These are phyloP conservation scores for Cirrhinus mrigala DNA, from an alignment of 2,797 vertebrate genomes.

Conservation along the genomic window DNA sequence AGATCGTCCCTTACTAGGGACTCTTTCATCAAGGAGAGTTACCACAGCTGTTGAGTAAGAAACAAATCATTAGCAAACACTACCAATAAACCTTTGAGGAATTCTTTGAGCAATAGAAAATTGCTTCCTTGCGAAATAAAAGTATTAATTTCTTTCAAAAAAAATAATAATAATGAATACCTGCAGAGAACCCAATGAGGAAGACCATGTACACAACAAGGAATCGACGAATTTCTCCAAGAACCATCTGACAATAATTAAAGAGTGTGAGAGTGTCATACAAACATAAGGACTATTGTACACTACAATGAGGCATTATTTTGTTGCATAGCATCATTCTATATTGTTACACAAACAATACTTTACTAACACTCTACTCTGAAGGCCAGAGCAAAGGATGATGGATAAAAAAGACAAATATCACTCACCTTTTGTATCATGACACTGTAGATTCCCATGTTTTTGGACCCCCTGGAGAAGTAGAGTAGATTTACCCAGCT, in stretches of 20 bases:
- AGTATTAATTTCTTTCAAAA: too few relatives aligned
- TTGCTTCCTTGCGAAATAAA: neutral
- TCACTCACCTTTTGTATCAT: constrained; percentile 93
- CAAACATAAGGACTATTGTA: neutral
- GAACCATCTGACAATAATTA: constrained; percentile 83
- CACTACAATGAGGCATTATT: neutral
- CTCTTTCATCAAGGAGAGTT: constrained; percentile 80
- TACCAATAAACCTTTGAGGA: neutral
- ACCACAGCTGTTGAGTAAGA: constrained; percentile 82
- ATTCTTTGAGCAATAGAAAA: neutral
- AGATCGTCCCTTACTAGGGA: neutral
- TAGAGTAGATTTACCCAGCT: constrained; percentile 94
- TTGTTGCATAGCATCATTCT: neutral
- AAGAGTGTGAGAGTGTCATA: neutral
- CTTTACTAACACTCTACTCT: neutral
- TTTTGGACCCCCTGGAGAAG: constrained; percentile 85
- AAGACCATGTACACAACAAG: constrained; percentile 91
- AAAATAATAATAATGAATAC: too few relatives aligned
- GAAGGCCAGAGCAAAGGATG: neutral
- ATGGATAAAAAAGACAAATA: neutral
- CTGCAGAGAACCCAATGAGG: constrained; percentile 93
- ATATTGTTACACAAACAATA: neutral
- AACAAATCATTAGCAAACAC: neutral
- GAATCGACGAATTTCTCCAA: constrained; percentile 91
- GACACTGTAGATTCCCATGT: constrained; percentile 93